Evolutionary conservation across 2,113 vertebrate species (phyloP).

Genomic region (Ailuropoda melanoleuca): DNA sequence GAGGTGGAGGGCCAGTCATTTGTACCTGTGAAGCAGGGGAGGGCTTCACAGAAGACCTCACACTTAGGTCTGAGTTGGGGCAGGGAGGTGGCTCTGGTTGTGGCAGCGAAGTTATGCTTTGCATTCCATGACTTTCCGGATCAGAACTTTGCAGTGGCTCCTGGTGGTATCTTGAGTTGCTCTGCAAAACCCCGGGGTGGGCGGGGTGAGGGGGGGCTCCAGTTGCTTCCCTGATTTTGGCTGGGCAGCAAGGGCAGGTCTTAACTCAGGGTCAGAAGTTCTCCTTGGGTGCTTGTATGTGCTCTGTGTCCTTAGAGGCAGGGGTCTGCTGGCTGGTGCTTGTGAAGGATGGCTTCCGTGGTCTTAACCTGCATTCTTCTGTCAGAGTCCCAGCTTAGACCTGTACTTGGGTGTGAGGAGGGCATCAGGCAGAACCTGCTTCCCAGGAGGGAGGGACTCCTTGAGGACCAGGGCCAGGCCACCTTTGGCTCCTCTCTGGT

Average conservation of each 20-base stretch:
- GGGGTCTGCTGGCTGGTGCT: neutral
- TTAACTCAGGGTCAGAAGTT: neutral
- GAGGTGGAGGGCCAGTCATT: neutral
- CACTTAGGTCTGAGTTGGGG: neutral
- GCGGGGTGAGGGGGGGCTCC: neutral
- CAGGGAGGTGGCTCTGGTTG: neutral
- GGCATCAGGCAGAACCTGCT: neutral
- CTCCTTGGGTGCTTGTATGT: neutral
- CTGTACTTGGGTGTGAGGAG: neutral
- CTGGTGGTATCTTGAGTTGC: neutral
- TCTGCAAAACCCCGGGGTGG: neutral
- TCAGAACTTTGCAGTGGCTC: neutral
- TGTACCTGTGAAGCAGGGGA: neutral
- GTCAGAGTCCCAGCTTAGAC: neutral
- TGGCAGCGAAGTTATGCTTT: neutral
- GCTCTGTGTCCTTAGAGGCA: neutral
- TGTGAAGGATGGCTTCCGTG: neutral
- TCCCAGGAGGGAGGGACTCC: neutral
- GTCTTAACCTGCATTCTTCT: neutral
- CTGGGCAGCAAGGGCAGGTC: neutral
- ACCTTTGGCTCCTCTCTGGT: neutral
- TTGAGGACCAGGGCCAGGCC: neutral
- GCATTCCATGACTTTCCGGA: neutral
- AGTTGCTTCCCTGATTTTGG: neutral
- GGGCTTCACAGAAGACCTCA: neutral